Percentiles rank a stretch among this genome's conserved stretches.
phyloP scores from a whole-genome alignment of 2,888 invertebrate species.

The Allacma fusca region DNA sequence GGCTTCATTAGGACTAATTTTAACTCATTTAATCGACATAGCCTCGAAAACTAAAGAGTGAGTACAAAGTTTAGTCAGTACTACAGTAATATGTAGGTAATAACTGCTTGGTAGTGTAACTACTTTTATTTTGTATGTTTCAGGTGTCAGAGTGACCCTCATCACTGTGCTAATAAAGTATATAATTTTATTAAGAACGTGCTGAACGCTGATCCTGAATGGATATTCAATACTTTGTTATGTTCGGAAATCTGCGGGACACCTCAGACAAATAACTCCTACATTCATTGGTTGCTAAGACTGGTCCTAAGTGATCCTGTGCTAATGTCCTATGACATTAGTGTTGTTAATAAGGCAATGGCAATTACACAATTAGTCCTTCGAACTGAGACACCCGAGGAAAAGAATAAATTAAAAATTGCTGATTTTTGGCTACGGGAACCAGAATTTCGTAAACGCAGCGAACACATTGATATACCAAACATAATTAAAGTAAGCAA shows the following conservation, averaged over 20 bases:
- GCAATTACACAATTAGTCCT: background rate
- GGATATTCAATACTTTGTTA: slow-evolving; percentile 45
- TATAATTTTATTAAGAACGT: slow-evolving; percentile 44
- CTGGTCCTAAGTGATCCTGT: slow-evolving; percentile 36
- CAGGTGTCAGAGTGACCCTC: background rate
- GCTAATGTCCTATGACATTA: background rate
- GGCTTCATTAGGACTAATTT: slow-evolving; percentile 44
- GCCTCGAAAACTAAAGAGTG: slow-evolving; percentile 39
- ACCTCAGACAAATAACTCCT: background rate
- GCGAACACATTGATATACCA: background rate
- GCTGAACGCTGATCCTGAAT: slow-evolving; percentile 42
- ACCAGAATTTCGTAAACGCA: background rate
- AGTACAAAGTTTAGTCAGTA: slow-evolving; percentile 13
- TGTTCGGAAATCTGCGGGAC: slow-evolving; percentile 42
- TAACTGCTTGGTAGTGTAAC: no score
- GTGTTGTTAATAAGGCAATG: background rate
- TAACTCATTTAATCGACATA: slow-evolving; percentile 41
- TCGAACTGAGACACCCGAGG: background rate
- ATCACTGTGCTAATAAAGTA: slow-evolving; percentile 5
- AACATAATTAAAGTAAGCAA: background rate
- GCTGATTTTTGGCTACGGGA: background rate
- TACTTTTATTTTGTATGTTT: background rate
- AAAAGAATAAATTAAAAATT: background rate
- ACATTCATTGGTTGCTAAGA: slow-evolving; percentile 40
- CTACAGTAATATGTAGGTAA: background rate